A percentile compares a stretch with the other conserved stretches of the same genome.
Conservation (phyloP, 2,113 vertebrate genomes). For the Myotis brandtii region DNA sequence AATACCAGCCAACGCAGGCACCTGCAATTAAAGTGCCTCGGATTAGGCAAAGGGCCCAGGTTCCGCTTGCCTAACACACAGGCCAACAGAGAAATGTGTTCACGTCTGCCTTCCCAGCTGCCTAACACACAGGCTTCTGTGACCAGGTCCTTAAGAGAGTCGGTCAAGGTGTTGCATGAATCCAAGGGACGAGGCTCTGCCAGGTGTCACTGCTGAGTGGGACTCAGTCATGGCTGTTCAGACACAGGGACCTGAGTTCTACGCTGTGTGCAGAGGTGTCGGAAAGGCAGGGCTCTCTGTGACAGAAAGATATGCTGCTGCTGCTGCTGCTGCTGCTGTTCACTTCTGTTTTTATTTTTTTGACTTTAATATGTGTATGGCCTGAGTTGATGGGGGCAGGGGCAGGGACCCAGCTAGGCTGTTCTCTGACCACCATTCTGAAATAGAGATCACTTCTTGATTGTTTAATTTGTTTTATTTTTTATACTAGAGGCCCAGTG, state of each 20-base stretch:
- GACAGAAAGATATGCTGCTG: neutral
- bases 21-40: conserved; percentile 74
- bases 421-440: rapidly evolving
- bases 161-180: neutral
- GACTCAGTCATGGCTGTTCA: neutral
- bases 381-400: neutral
- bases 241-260: neutral
- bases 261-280: rapidly evolving
- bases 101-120: no score
- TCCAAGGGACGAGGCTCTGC: neutral
- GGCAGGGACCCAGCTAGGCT: neutral
- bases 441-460: neutral
- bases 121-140: conserved; percentile 69
- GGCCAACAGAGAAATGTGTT: no score
- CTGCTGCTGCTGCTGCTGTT: neutral
- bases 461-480: neutral
- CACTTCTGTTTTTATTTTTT: neutral
- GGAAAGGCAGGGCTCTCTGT: neutral
- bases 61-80: conserved; percentile 67
- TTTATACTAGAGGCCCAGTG: no score
- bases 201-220: neutral
- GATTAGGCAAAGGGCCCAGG: conserved; percentile 68
- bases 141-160: conserved; percentile 58
- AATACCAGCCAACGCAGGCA: conserved; percentile 64
- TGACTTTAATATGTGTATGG: neutral